Evolutionary conservation across 2,888 invertebrate genomes (phyloP).

Genomic region (Amiota communis): DNA sequence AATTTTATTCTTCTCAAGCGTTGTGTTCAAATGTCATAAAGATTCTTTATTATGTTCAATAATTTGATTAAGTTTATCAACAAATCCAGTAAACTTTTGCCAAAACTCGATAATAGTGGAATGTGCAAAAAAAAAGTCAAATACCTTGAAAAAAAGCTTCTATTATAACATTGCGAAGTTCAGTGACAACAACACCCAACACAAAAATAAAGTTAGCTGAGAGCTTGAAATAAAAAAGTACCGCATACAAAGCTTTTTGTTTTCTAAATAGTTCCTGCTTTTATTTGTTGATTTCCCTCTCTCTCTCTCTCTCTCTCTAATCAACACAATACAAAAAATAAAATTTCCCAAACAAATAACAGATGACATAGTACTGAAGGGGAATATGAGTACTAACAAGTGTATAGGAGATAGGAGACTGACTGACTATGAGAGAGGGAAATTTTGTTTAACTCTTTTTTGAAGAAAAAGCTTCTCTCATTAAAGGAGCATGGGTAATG

Average conservation of each 20-base stretch:
- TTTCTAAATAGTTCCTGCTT: background rate
- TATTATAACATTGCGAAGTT: too few relatives aligned
- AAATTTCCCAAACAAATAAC: constrained; percentile 64
- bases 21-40: too few relatives aligned
- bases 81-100: background rate
- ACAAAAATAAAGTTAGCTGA: background rate
- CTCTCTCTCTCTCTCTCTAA: background rate
- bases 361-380: constrained; percentile 37
- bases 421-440: constrained; percentile 11
- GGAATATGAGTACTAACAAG: constrained; percentile 14
- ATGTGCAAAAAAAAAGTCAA: too few relatives aligned
- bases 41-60: too few relatives aligned
- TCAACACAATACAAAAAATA: background rate
- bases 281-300: background rate
- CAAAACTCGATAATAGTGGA: too few relatives aligned
- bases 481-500: too few relatives aligned
- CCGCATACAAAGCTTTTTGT: background rate
- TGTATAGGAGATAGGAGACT: background rate
- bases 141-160: too few relatives aligned
- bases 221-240: background rate
- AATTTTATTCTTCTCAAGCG: too few relatives aligned
- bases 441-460: constrained; percentile 35
- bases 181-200: background rate
- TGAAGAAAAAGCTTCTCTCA: too few relatives aligned
- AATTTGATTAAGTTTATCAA: background rate